Conservation (phyloP, 2,113 vertebrate genomes). For the Leuciscus idus region DNA sequence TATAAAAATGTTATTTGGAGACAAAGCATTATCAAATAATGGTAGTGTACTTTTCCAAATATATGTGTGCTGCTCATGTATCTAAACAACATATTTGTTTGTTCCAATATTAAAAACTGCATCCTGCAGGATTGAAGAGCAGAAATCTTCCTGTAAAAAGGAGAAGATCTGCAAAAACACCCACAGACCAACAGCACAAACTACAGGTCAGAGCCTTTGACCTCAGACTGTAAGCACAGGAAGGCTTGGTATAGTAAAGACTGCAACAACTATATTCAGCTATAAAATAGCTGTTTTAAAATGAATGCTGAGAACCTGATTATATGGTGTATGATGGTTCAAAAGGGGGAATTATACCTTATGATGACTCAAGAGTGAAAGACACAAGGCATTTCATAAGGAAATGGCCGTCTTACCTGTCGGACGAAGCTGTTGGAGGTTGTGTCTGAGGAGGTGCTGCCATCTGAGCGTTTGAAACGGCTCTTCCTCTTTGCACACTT, state of each 20-base stretch:
- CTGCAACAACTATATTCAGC: background rate
- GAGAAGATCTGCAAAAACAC: conserved; percentile 2
- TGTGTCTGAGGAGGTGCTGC: conserved; percentile 95
- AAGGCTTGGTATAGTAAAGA: background rate
- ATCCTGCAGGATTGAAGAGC: background rate
- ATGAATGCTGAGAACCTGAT: background rate
- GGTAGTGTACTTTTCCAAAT: background rate
- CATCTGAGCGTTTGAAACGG: conserved; percentile 93
- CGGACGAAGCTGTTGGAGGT: conserved; percentile 98
- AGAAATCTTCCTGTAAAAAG: background rate
- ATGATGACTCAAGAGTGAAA: background rate
- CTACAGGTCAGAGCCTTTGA: background rate
- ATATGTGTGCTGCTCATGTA: background rate
- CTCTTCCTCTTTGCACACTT: conserved; percentile 94
- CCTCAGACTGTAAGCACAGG: background rate
- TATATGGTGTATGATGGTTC: background rate
- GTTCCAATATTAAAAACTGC: background rate
- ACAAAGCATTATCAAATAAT: background rate
- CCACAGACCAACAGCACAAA: conserved; percentile 9
- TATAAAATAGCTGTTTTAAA: background rate
- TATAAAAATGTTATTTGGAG: no score
- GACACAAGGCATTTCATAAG: background rate
- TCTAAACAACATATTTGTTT: background rate
- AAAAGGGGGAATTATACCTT: background rate
- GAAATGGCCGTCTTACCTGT: conserved; percentile 79